Conservation (phyloP, 1,140 invertebrate genomes). For the Paraescarpia echinospica region DNA sequence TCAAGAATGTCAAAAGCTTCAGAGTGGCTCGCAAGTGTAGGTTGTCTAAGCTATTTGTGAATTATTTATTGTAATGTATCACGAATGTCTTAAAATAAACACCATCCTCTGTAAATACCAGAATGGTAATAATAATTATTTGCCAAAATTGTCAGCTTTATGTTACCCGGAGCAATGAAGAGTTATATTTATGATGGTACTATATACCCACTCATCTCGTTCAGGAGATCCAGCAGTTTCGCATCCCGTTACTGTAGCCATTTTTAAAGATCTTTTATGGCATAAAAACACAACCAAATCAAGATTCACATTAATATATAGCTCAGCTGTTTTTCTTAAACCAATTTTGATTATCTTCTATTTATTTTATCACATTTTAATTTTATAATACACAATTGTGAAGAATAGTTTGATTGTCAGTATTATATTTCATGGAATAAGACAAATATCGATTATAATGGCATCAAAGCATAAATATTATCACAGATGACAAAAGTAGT, state of each 20-base stretch:
- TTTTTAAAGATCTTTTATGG: neutral
- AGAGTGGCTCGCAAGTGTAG: neutral
- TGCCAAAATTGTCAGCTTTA: neutral
- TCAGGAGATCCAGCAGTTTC: neutral
- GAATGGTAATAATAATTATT: neutral
- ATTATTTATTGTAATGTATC: constrained; percentile 1
- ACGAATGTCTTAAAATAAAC: neutral
- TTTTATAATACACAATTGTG: too few species aligned
- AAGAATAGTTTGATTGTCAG: too few species aligned
- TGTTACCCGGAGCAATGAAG: neutral
- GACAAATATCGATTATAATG: neutral
- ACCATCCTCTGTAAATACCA: neutral
- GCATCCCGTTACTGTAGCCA: neutral
- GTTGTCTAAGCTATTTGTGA: neutral
- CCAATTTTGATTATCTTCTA: neutral
- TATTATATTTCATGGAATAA: neutral
- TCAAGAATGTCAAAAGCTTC: constrained; percentile 4
- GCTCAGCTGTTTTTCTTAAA: neutral
- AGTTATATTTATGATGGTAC: neutral
- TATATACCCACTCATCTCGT: neutral
- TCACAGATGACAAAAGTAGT: neutral
- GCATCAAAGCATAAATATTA: neutral
- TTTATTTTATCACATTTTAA: neutral
- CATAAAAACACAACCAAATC: neutral
- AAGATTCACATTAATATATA: neutral